Evolutionary conservation across 2,113 vertebrate genomes (phyloP).

Genomic region (Vulpes vulpes): DNA sequence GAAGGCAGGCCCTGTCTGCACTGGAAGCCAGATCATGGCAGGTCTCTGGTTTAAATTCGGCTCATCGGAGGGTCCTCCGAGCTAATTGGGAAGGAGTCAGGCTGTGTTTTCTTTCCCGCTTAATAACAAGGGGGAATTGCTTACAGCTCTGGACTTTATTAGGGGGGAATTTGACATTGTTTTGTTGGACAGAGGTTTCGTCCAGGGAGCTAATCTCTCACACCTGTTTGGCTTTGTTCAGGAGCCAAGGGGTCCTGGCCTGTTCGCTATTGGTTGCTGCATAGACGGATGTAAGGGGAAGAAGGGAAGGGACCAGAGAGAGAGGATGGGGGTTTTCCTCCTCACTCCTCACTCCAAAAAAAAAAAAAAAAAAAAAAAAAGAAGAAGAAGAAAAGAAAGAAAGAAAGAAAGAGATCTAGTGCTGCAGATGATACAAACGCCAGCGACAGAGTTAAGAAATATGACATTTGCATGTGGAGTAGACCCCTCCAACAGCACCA

Average conservation of each 20-base stretch:
- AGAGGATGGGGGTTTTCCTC: not conserved
- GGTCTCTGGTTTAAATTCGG: conserved; percentile 80
- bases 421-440: not conserved
- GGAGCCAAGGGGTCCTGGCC: conserved; percentile 40
- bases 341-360: not conserved
- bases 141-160: conserved; percentile 81
- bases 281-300: not conserved
- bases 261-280: conserved; percentile 17
- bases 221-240: conserved; percentile 83
- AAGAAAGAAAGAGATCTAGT: not conserved
- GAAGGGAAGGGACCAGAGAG: not conserved
- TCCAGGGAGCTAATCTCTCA: conserved; percentile 83
- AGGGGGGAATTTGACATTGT: conserved; percentile 80
- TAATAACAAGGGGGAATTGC: conserved; percentile 76
- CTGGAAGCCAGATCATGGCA: conserved; percentile 66
- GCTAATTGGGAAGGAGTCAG: conserved; percentile 79
- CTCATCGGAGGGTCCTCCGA: conserved; percentile 72
- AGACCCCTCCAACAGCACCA: too few relatives aligned
- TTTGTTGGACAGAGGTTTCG: conserved; percentile 72
- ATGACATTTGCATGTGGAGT: not conserved
- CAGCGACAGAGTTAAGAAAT: not conserved
- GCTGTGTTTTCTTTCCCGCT: conserved; percentile 79
- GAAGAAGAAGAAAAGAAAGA: not conserved
- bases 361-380: too few relatives aligned
- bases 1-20: conserved; percentile 54